Base-by-base conservation (phyloP, 2,888 invertebrate genomes). In the Trilocha varians region DNA sequence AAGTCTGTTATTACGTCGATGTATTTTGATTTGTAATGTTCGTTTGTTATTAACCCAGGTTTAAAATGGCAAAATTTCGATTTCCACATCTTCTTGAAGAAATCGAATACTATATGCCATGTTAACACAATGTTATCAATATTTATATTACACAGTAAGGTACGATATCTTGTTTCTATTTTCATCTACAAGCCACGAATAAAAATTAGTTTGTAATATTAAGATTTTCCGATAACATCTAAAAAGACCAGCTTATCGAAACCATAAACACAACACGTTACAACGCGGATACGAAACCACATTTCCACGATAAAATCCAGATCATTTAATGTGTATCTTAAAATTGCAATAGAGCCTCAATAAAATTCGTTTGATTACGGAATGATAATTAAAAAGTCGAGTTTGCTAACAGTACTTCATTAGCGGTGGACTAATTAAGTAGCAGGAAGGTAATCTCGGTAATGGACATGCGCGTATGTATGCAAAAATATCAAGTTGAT, bases 401-500 rank as follows among this genome's bases (percentile, higher is more conserved):
- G 25, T 25, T 25, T 25, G 25, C 25, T 25, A 25, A 25, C 25
- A 25, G 25, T 25, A 25, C 25, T 25, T 25, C 25, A 25, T 25
- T 25, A 25, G 25, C 25, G 25, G 25, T 11, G 25, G 4, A 25
- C 25, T 25, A 25, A 25, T 25, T 25, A 25, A 25, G 4, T 11
- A 25, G 25, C 8, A 25, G 25, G 25, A 25, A 25, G 11, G 25
- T 11, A 11, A 25, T 25, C 25, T 25, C 8, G 6, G 25, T 25
- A 25, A 25, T 25, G 25, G 11, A 25, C 25, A 25, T 25, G 8
- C 8, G 5, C 25, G 25, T 25, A 13, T 38, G 42, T 39, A 38
- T 42, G 15, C 38, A 16, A 38, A 32, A 32, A 34, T 39, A 34
- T 38, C 32, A 38, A n/a, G 38, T 16, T 42, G 38, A 42, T 42